Conservation (phyloP, 2,888 invertebrate genomes). For the Ditylenchus weischeri region DNA sequence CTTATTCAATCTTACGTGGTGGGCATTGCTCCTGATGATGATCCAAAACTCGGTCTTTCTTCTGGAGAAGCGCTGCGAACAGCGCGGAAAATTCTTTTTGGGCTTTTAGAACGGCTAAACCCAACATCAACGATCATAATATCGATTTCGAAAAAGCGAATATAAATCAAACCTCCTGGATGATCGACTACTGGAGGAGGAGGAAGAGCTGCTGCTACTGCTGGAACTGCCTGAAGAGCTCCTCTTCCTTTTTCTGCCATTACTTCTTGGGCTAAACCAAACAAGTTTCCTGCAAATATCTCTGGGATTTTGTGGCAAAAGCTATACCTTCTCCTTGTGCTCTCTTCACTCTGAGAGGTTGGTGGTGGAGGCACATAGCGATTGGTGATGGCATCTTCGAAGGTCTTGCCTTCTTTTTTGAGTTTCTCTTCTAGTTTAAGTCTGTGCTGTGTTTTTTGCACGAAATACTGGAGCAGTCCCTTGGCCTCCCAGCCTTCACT, state of each 20-base stretch:
- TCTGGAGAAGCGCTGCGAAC: conserved; percentile 26
- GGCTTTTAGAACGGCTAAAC: conserved; percentile 11
- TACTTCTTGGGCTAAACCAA: conserved; percentile 3
- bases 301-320: not conserved
- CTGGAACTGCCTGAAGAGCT: conserved; percentile 19
- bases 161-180: too few relatives aligned
- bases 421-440: conserved; percentile 28
- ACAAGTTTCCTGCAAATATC: not conserved
- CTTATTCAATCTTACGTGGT: not conserved
- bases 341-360: not conserved
- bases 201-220: conserved; percentile 18
- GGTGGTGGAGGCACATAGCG: conserved; percentile 19
- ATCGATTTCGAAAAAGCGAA: too few relatives aligned
- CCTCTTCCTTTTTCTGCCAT: conserved; percentile 13
- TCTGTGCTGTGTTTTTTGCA: conserved; percentile 23
- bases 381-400: conserved; percentile 44
- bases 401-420: conserved; percentile 37
- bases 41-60: conserved; percentile 27
- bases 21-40: not conserved
- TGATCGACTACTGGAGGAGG: not conserved
- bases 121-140: not conserved
- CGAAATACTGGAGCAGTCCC: conserved; percentile 80
- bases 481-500: conserved; percentile 96
- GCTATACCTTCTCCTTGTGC: conserved; percentile 12
- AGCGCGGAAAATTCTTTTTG: conserved; percentile 10